Conservation (phyloP, 2,797 vertebrate species). For the Eurystomus glaucurus region DNA sequence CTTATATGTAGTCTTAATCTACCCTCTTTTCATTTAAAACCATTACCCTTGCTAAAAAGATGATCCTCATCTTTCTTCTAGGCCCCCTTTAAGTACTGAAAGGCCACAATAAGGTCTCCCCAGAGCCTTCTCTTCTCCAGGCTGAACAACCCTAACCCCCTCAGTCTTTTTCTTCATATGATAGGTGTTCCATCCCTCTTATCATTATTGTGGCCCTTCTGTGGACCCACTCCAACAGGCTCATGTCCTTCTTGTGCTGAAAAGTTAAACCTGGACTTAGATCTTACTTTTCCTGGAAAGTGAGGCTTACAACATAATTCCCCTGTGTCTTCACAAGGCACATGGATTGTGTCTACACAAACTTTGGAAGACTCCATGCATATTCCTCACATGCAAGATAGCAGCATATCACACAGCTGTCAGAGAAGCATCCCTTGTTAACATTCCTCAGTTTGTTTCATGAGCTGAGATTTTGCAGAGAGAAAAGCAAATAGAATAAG, state of each 20-base stretch:
- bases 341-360: slow-evolving; percentile 10
- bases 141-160: not conserved
- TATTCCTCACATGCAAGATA: slow-evolving; percentile 41
- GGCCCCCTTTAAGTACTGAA: not conserved
- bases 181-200: not conserved
- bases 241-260: not conserved
- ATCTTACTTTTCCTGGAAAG: slow-evolving; percentile 29
- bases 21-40: not conserved
- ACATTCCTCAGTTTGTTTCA: slow-evolving; percentile 59
- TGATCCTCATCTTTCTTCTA: not conserved
- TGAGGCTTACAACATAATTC: not conserved
- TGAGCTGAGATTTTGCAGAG: slow-evolving; percentile 10
- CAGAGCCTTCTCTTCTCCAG: not conserved
- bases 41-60: not conserved
- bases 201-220: not conserved
- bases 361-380: slow-evolving; percentile 4
- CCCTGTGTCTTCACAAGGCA: not conserved
- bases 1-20: not conserved
- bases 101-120: not conserved
- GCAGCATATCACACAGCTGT: slow-evolving; percentile 51
- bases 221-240: not conserved
- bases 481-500: slow-evolving; percentile 1
- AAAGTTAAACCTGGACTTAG: not conserved
- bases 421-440: slow-evolving; percentile 43
- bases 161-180: not conserved